Conservation (phyloP, 92 coral and sea anemone genomes). For the Actinostola sp. region DNA sequence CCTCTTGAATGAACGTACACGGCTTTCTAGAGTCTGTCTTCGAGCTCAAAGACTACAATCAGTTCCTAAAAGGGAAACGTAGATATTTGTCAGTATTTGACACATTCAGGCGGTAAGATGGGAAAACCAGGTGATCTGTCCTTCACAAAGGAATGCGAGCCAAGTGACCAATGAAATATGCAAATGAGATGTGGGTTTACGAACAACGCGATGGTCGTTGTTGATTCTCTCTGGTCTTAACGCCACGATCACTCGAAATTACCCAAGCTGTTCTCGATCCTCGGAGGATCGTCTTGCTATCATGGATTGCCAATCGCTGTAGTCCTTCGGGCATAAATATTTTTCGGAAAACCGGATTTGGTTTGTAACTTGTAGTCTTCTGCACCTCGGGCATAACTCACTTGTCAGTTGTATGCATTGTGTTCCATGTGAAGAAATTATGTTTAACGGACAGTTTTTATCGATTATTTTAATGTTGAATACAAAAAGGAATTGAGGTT, state of each 20-base stretch:
- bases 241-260: conserved; percentile 3
- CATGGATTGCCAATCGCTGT: not conserved
- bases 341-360: conserved; percentile 1
- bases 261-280: conserved; percentile 7
- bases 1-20: conserved; percentile 16
- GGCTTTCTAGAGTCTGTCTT: conserved; percentile 12
- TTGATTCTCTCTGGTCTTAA: conserved; percentile 6
- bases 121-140: conserved; percentile 16
- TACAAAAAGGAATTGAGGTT: too few relatives aligned
- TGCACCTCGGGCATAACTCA: conserved; percentile 6
- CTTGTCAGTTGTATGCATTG: too few relatives aligned
- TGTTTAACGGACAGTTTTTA: too few relatives aligned
- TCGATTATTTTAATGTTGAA: too few relatives aligned
- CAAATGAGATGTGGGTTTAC: conserved; percentile 30
- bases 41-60: conserved; percentile 35
- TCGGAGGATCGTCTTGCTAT: not conserved
- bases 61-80: conserved; percentile 20
- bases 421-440: too few relatives aligned
- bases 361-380: not conserved
- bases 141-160: conserved; percentile 48
- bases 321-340: not conserved
- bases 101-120: conserved; percentile 9
- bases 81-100: conserved; percentile 36
- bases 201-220: conserved; percentile 17
- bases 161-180: conserved; percentile 26